A percentile compares a stretch with the other conserved stretches of the same genome.
Evolutionary conservation across 2,113 vertebrate species (phyloP).

Genomic region (Callaeas wilsoni): DNA sequence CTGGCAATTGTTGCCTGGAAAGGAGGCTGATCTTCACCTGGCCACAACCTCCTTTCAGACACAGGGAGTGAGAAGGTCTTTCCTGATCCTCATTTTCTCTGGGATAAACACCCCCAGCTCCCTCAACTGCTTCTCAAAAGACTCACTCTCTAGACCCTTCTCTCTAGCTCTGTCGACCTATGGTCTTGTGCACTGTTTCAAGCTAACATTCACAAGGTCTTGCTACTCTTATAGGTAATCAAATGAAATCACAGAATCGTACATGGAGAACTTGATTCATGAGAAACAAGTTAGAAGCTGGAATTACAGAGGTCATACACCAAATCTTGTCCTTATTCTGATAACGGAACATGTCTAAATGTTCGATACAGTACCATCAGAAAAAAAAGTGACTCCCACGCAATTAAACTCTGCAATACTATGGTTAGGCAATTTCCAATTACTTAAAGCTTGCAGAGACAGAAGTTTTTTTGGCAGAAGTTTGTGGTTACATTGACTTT

Average conservation of each 20-base stretch:
- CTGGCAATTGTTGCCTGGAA: too few species aligned
- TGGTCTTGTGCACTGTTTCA: background rate
- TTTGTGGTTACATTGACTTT: background rate
- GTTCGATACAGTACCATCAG: accelerated
- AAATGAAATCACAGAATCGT: background rate
- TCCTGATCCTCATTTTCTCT: background rate
- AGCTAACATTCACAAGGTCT: background rate
- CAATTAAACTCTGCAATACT: background rate
- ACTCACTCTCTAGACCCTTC: background rate
- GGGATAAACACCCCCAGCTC: background rate
- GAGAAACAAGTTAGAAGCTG: background rate
- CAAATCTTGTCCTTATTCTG: background rate
- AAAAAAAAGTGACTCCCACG: background rate
- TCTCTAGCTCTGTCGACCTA: background rate
- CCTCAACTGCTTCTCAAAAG: background rate
- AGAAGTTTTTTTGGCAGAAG: background rate
- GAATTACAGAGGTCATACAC: background rate
- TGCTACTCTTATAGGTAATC: background rate
- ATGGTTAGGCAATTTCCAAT: background rate
- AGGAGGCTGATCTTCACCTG: background rate
- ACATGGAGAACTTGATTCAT: background rate
- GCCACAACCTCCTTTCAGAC: background rate
- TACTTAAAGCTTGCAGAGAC: background rate
- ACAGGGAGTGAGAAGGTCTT: background rate
- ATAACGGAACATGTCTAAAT: background rate